Conservation (phyloP, 1,140 invertebrate species). For the Philaenus spumarius region DNA sequence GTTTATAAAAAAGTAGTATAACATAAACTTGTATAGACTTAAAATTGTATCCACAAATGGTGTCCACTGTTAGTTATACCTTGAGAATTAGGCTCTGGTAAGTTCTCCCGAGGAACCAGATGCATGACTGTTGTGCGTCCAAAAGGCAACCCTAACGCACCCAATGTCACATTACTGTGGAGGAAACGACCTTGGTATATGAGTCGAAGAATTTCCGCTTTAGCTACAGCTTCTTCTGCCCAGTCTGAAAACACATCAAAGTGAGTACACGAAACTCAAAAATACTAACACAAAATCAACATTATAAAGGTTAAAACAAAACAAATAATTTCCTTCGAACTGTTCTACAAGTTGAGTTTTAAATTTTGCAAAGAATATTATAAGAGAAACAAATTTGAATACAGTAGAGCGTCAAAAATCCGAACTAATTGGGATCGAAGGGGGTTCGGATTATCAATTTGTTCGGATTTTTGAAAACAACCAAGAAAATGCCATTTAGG, state of each 20-base stretch:
- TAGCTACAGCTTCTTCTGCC: conserved; percentile 88
- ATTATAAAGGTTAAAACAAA: too few relatives aligned
- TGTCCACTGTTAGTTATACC: conserved; percentile 49
- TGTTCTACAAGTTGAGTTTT: too few relatives aligned
- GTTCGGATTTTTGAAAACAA: too few relatives aligned
- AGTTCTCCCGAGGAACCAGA: conserved; percentile 95
- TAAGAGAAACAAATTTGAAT: too few relatives aligned
- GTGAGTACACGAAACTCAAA: not conserved
- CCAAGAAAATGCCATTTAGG: too few relatives aligned
- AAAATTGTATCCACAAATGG: conserved; percentile 13
- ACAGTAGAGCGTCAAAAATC: too few relatives aligned
- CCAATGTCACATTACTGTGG: conserved; percentile 97
- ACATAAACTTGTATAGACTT: too few relatives aligned
- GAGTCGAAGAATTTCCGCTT: conserved; percentile 94
- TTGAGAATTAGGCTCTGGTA: conserved; percentile 98
- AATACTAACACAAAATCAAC: not conserved
- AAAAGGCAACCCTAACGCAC: conserved; percentile 89
- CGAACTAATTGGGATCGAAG: too few relatives aligned
- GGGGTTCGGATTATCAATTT: too few relatives aligned
- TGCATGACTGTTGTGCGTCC: conserved; percentile 99
- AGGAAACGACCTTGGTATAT: conserved; percentile 99
- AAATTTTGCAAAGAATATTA: too few relatives aligned
- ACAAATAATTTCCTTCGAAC: not conserved
- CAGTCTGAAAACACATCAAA: conserved; percentile 84
- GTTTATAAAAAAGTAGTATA: too few relatives aligned